Evolutionary conservation across 2,797 vertebrate genomes (phyloP).

Genomic region (Labroides dimidiatus): DNA sequence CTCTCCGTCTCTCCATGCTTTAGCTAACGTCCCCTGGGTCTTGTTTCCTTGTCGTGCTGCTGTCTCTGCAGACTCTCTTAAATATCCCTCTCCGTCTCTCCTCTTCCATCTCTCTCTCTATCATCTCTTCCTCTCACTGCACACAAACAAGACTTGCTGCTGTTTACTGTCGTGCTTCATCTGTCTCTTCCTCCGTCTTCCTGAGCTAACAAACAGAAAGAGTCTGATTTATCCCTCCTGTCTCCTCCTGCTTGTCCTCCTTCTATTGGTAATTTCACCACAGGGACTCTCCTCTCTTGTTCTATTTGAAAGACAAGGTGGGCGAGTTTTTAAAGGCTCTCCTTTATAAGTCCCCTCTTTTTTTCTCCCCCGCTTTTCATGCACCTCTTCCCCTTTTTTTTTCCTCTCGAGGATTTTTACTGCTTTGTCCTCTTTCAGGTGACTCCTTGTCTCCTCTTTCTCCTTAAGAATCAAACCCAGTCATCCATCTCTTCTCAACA

Average conservation of each 20-base stretch:
- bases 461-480: not conserved
- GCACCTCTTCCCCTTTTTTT: not conserved
- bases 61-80: constrained; percentile 18
- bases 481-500: not conserved
- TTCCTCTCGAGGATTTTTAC: not conserved
- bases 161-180: constrained; percentile 20
- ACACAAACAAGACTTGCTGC: constrained; percentile 43
- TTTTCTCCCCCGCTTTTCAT: not conserved
- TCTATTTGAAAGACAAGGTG: not conserved
- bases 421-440: not conserved
- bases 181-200: constrained; percentile 16
- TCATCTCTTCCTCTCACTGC: constrained; percentile 6
- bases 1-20: constrained; percentile 13
- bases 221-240: constrained; percentile 31
- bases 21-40: constrained; percentile 34
- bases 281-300: constrained; percentile 16
- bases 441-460: not conserved
- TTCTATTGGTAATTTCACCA: constrained; percentile 20
- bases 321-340: constrained; percentile 29
- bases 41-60: constrained; percentile 41
- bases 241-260: constrained; percentile 6
- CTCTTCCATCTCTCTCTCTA: constrained; percentile 4
- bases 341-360: constrained; percentile 17
- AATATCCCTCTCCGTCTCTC: constrained; percentile 23
- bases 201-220: constrained; percentile 29